phyloP scores from a whole-genome alignment of 2,797 vertebrate species.

The Pangasius mekongensis region DNA sequence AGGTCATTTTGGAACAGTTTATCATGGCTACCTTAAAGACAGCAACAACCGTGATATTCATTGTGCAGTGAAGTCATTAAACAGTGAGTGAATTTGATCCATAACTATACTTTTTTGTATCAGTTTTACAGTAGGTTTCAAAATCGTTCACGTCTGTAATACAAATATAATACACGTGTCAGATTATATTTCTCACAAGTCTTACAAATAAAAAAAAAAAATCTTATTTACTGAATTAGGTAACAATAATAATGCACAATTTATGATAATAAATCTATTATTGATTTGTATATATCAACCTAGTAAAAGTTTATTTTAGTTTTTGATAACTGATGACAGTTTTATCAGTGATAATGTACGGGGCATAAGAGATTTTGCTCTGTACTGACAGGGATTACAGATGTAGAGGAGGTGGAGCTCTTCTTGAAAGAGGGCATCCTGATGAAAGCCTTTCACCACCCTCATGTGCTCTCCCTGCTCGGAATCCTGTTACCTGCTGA shows the following conservation, averaged over 20 bases:
- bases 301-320: not conserved
- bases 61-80: slow-evolving; percentile 94
- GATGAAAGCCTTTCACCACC: slow-evolving; percentile 94
- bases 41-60: slow-evolving; percentile 80
- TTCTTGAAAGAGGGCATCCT: slow-evolving; percentile 94
- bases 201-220: not conserved
- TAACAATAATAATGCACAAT: not conserved
- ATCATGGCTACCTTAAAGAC: slow-evolving; percentile 89
- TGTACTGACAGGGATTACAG: slow-evolving; percentile 85
- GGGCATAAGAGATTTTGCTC: slow-evolving; percentile 13
- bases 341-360: not conserved
- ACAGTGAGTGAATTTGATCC: slow-evolving; percentile 78
- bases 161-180: not conserved
- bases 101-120: not conserved
- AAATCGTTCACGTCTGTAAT: not conserved
- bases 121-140: not conserved
- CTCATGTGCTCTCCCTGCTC: slow-evolving; percentile 89
- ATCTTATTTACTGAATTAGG: not conserved
- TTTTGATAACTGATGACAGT: not conserved
- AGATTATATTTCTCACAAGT: not conserved
- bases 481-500: slow-evolving; percentile 88
- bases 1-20: slow-evolving; percentile 97
- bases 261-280: not conserved
- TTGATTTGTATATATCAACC: not conserved
- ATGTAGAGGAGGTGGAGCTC: slow-evolving; percentile 94